Evolutionary conservation across 2,797 vertebrate genomes (phyloP).

Genomic region (Allenopithecus nigroviridis): DNA sequence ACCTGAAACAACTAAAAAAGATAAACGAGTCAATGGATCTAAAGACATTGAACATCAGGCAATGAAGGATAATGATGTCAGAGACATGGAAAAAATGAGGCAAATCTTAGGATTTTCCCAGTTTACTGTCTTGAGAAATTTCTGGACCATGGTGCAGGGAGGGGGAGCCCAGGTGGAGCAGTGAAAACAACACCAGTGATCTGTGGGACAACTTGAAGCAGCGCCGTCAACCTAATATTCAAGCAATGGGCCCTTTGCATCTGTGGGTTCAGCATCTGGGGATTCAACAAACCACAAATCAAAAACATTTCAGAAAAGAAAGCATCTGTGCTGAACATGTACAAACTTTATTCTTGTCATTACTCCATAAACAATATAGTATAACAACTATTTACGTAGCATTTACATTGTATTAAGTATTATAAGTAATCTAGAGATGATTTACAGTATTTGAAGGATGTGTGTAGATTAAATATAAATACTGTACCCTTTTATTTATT

Average conservation of each 20-base stretch:
- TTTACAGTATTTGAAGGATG: neutral
- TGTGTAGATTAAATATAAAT: neutral
- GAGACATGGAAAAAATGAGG: neutral
- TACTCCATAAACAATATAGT: neutral
- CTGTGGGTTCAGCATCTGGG: neutral
- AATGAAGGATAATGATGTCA: too few relatives aligned
- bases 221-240: too few relatives aligned
- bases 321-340: too few relatives aligned
- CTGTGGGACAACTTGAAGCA: rapidly evolving
- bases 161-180: neutral
- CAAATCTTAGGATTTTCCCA: neutral
- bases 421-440: too few relatives aligned
- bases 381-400: neutral
- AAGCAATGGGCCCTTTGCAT: neutral
- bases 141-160: neutral
- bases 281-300: neutral
- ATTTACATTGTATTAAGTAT: too few relatives aligned
- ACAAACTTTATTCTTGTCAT: neutral
- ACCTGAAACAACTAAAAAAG: neutral
- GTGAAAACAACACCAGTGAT: neutral
- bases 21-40: rapidly evolving
- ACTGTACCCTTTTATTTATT: neutral
- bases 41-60: neutral
- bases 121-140: neutral
- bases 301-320: neutral